Percentiles rank a stretch among this genome's conserved stretches.
Conservation (phyloP, 1,140 invertebrate species). For the Hypsibius dujardini region DNA sequence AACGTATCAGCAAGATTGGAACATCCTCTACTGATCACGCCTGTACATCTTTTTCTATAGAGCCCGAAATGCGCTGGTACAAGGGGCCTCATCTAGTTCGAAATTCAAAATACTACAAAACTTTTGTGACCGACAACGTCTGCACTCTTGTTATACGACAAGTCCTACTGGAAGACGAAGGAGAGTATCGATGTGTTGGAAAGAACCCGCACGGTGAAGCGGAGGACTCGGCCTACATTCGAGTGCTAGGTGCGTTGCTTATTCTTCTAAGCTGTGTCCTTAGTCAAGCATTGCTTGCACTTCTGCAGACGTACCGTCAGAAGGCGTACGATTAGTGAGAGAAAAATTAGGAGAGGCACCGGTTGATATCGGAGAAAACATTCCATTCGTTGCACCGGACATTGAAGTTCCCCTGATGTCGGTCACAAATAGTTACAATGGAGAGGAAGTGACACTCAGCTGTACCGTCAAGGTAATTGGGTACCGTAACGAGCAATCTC, state of each 20-base stretch:
- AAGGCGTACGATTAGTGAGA: not conserved
- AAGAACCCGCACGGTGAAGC: slow-evolving; percentile 43
- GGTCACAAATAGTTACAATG: not conserved
- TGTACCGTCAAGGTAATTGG: not conserved
- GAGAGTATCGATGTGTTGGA: slow-evolving; percentile 69
- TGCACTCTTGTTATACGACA: slow-evolving; percentile 68
- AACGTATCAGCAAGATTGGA: not conserved
- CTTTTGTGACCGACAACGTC: slow-evolving; percentile 38
- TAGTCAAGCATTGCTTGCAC: too few species aligned
- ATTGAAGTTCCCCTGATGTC: not conserved
- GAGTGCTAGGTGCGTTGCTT: not conserved
- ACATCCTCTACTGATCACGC: not conserved
- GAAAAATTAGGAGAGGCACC: not conserved
- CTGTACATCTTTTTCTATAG: not conserved
- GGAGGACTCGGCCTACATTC: not conserved
- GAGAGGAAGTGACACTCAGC: slow-evolving; percentile 6
- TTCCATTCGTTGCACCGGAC: slow-evolving; percentile 7
- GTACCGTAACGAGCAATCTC: too few species aligned
- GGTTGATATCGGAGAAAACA: not conserved
- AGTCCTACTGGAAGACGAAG: slow-evolving; percentile 83
- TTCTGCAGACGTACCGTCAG: not conserved
- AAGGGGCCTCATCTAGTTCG: slow-evolving; percentile 9
- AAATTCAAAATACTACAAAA: slow-evolving; percentile 13
- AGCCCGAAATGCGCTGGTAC: slow-evolving; percentile 16
- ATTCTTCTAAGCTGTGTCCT: too few species aligned